A percentile compares a stretch with the other conserved stretches of the same genome.
These are phyloP conservation scores for Eupithecia exiguata DNA, from an alignment of 2,888 invertebrate species.

Conservation along the genomic window DNA sequence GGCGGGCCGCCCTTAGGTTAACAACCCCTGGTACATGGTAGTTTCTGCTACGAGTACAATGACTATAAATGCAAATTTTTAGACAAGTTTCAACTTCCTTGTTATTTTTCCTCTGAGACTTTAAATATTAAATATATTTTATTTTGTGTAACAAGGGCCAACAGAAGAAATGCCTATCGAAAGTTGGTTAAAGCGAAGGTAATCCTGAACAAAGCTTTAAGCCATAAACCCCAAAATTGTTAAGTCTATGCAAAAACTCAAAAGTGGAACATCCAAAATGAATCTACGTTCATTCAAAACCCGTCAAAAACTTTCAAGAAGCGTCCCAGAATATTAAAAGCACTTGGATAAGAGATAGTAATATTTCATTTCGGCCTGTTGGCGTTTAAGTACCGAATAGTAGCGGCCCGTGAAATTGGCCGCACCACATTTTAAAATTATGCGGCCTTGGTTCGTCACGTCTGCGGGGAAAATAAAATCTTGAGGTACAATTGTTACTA, in stretches of 20 bases:
- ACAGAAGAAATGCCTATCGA: background rate
- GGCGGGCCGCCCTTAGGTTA: conserved; percentile 78
- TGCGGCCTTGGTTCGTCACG: conserved; percentile 29
- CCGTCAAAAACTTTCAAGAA: conserved; percentile 30
- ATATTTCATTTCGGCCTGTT: conserved; percentile 73
- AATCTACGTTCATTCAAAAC: conserved; percentile 17
- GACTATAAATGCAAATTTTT: conserved; percentile 58
- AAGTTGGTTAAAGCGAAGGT: background rate
- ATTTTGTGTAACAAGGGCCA: background rate
- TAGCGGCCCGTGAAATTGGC: conserved; percentile 74
- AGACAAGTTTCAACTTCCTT: conserved; percentile 25
- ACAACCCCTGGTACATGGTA: conserved; percentile 75
- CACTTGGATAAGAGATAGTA: conserved; percentile 58
- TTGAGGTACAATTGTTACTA: background rate
- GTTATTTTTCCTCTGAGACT: background rate
- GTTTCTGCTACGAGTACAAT: conserved; percentile 59
- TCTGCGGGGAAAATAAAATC: conserved; percentile 25
- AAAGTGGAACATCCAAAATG: background rate
- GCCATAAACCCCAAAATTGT: conserved; percentile 8
- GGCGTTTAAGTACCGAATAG: conserved; percentile 58
- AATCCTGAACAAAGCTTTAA: background rate
- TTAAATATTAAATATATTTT: background rate
- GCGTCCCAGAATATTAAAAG: conserved; percentile 41
- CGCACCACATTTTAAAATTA: conserved; percentile 70
- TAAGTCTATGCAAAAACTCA: conserved; percentile 3